Base-by-base conservation (phyloP, 2,797 vertebrate species). In the Rhinogobio ventralis region DNA sequence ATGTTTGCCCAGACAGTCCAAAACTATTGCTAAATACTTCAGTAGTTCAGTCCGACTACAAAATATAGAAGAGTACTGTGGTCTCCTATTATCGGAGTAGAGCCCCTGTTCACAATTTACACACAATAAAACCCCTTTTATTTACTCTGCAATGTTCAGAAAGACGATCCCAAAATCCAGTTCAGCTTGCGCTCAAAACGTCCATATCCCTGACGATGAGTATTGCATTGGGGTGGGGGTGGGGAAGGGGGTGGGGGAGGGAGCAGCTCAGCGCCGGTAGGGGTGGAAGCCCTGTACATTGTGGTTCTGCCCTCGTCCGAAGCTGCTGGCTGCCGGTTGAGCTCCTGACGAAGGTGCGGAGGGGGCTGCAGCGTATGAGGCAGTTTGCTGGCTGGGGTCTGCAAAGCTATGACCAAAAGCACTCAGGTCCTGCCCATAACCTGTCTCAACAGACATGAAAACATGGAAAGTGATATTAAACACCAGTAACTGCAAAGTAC, bases 271-370 rank as follows among this genome's bases (percentile, higher is more conserved):
- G 96, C 98, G 98, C 92, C 98, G 94, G 94, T 99, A 99, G 15
- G 98, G 98, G 87, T 99, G 98, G 94, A 99, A 99, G 93, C 98
- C 97, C 95, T 99, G 97, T 93, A 99, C 97, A 19, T 99, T 99
- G 94, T 99, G 98, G 95, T 99, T 99, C 95, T 99, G 98, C 81
- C 98, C 98, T 81, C 98, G 96, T 88, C 96, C 98, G 10, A 98
- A 98, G n/a, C 95, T 97, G 60, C 91, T 97, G 88, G 96, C 96
- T 0, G 96, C 94, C 0, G 96, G 90, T 0, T 97, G 97, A 45
- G 96, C 96, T 42, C 95, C 95, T 28, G 96, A 90, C 0, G 97
- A 94, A 23, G 96, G 96, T 91, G 97, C 96, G 17, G 98, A 96
- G 73, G 97, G 97, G 68, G 96, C 95, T 79, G 83, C 28, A 89